A percentile compares a stretch with the other conserved stretches of the same genome.
phyloP scores from a whole-genome alignment of 2,888 invertebrate species.

The Lacanobia wlatinum region DNA sequence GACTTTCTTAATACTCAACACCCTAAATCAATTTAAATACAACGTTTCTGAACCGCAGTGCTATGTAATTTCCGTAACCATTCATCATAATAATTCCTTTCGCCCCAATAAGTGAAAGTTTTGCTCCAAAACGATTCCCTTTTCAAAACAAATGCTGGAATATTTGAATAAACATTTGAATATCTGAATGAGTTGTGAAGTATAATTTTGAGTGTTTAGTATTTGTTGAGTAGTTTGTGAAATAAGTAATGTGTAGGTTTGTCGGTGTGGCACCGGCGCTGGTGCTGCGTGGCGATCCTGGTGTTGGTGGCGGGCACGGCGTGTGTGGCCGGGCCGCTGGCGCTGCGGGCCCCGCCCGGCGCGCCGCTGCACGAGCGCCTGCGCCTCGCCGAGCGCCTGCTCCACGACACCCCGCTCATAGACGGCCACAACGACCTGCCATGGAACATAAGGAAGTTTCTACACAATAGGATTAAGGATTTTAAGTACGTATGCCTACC shows the following conservation, averaged over 20 bases:
- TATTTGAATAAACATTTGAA: conserved; percentile 51
- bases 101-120: conserved; percentile 29
- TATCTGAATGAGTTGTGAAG: conserved; percentile 37
- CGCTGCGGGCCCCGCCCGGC: conserved; percentile 94
- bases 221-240: conserved; percentile 11
- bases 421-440: conserved; percentile 98
- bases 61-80: conserved; percentile 24
- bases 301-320: conserved; percentile 95
- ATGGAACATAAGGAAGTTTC: conserved; percentile 97
- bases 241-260: conserved; percentile 74
- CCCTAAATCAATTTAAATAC: conserved; percentile 6
- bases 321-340: conserved; percentile 95
- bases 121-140: conserved; percentile 31
- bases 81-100: conserved; percentile 31
- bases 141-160: conserved; percentile 41
- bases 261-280: conserved; percentile 91
- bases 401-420: conserved; percentile 95
- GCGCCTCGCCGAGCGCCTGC: conserved; percentile 93
- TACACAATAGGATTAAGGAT: conserved; percentile 96
- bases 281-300: conserved; percentile 94
- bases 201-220: conserved; percentile 30
- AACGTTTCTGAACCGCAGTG: conserved; percentile 4
- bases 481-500: conserved; percentile 91
- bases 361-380: conserved; percentile 94
- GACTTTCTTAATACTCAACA: not conserved